phyloP scores from a whole-genome alignment of 2,888 invertebrate species.

The Drosophila glabriapex region DNA sequence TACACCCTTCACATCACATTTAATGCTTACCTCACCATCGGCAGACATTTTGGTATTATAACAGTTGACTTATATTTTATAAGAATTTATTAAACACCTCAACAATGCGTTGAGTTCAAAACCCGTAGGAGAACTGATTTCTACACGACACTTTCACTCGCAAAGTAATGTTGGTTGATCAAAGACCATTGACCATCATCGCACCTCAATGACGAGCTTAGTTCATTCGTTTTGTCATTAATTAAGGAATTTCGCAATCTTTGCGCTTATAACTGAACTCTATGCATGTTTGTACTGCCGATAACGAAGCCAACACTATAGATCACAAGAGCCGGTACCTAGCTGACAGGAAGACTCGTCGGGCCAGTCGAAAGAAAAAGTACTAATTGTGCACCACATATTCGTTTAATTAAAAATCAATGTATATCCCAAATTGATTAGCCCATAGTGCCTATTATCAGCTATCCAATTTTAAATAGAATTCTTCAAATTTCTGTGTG shows the following conservation, averaged over 20 bases:
- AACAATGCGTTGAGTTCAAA: constrained; percentile 28
- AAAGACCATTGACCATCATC: constrained; percentile 15
- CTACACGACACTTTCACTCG: constrained; percentile 10
- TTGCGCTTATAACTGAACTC: constrained; percentile 18
- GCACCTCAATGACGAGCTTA: constrained; percentile 21
- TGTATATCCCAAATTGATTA: constrained; percentile 39
- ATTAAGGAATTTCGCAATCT: constrained; percentile 46
- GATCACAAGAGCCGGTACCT: constrained; percentile 54
- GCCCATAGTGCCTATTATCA: constrained; percentile 35
- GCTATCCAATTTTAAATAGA: constrained; percentile 42
- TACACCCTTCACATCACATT: constrained; percentile 26
- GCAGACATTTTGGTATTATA: constrained; percentile 36
- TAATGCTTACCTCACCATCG: constrained; percentile 24
- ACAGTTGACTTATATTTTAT: neutral
- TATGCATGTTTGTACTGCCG: constrained; percentile 36
- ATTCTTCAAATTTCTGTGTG: constrained; percentile 40
- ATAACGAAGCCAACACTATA: constrained; percentile 30
- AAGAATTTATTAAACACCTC: constrained; percentile 1
- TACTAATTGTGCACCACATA: constrained; percentile 32
- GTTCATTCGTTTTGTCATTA: constrained; percentile 34
- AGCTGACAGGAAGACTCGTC: neutral
- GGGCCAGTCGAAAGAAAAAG: constrained; percentile 30
- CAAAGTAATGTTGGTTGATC: constrained; percentile 45
- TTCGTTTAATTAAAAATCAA: constrained; percentile 64
- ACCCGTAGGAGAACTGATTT: constrained; percentile 45